A percentile compares a stretch with the other conserved stretches of the same genome.
These are phyloP conservation scores for Habropoda laboriosa DNA, from an alignment of 1,140 invertebrate genomes.

Conservation along the genomic window DNA sequence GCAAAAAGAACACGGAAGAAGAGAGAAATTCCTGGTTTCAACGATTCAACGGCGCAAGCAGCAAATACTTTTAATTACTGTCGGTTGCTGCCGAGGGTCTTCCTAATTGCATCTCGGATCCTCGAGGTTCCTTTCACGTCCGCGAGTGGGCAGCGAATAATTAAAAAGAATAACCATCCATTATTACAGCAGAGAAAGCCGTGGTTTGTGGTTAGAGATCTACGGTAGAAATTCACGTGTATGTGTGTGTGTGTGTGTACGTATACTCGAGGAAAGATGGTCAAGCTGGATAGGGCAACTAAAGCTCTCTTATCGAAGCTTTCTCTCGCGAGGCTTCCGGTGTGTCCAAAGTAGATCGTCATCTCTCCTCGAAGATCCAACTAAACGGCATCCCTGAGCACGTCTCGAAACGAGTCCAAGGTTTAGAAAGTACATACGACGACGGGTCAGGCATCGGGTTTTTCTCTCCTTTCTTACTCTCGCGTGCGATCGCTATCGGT, in stretches of 20 bases:
- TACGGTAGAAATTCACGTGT: background rate
- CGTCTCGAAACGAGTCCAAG: conserved; percentile 48
- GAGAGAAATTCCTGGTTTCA: conserved; percentile 4
- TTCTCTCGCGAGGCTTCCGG: conserved; percentile 20
- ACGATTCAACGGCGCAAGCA: conserved; percentile 7
- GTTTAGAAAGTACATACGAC: conserved; percentile 64
- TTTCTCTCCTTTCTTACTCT: conserved; percentile 29
- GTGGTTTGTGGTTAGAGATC: background rate
- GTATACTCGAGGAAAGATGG: background rate
- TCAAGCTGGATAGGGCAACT: background rate
- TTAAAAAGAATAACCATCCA: conserved; percentile 42
- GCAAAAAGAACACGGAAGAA: background rate
- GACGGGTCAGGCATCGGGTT: conserved; percentile 13
- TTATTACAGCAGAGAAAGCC: conserved; percentile 4
- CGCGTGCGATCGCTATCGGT: conserved; percentile 43
- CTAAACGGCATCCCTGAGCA: background rate
- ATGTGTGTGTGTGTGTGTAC: no score
- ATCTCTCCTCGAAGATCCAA: background rate
- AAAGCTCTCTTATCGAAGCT: conserved; percentile 8
- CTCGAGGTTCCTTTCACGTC: conserved; percentile 21
- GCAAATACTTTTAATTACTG: conserved; percentile 52
- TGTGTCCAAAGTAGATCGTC: background rate
- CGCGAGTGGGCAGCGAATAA: conserved; percentile 22
- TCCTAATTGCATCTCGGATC: conserved; percentile 44
- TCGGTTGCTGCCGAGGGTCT: conserved; percentile 1